Percentiles rank a stretch among this genome's conserved stretches.
Conservation (phyloP, 2,797 vertebrate genomes). For the Meriones psammophilus region DNA sequence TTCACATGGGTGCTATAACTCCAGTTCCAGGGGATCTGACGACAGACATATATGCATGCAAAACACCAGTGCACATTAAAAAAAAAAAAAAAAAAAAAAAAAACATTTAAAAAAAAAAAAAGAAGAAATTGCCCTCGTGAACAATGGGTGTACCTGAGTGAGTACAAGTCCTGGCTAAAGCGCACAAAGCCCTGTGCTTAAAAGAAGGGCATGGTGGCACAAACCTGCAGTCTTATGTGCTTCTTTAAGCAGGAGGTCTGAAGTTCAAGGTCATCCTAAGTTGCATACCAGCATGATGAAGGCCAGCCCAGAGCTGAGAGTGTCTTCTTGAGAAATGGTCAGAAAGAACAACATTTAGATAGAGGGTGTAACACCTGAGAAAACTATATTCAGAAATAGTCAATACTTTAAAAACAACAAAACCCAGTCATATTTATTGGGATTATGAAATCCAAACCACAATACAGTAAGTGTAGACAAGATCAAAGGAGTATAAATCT, state of each 20-base stretch:
- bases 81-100: too few relatives aligned
- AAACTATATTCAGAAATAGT: not conserved
- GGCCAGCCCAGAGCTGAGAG: not conserved
- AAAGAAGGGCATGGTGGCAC: not conserved
- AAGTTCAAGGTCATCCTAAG: not conserved
- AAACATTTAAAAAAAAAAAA: too few relatives aligned
- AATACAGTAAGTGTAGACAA: not conserved
- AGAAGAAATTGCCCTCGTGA: too few relatives aligned
- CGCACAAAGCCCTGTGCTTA: not conserved
- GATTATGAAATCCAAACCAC: not conserved
- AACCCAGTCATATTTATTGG: not conserved
- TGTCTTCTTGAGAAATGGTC: not conserved
- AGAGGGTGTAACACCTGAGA: not conserved
- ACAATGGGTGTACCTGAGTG: too few relatives aligned
- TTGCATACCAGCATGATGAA: not conserved
- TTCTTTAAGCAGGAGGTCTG: not conserved
- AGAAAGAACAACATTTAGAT: not conserved
- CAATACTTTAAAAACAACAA: not conserved
- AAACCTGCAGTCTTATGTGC: not conserved
- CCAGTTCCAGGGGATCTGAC: not conserved
- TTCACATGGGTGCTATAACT: not conserved
- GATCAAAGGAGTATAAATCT: constrained; percentile 23
- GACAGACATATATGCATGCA: too few relatives aligned
- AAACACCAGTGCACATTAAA: not conserved
- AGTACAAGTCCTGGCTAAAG: not conserved